phyloP scores from a whole-genome alignment of 2,888 invertebrate species.

The Monochamus alternatus region DNA sequence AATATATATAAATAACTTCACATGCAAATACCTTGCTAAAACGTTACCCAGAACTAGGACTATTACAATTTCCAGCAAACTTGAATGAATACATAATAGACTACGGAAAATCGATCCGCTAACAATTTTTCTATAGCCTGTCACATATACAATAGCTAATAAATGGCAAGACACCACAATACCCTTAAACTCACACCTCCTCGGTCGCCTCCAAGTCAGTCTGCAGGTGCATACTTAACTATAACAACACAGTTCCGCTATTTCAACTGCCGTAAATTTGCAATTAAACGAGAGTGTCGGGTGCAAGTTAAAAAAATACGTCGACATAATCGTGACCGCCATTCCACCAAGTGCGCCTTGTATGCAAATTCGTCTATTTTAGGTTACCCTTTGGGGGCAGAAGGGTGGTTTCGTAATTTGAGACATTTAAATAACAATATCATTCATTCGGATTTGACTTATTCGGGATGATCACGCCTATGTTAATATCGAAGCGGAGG shows the following conservation, averaged over 20 bases:
- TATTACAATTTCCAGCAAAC: too few species aligned
- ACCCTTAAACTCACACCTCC: conserved; percentile 24
- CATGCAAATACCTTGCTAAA: too few species aligned
- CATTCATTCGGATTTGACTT: conserved; percentile 19
- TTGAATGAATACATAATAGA: background rate
- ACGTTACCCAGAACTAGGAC: too few species aligned
- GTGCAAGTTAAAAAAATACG: background rate
- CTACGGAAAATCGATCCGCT: conserved; percentile 21
- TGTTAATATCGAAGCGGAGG: background rate
- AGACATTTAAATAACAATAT: background rate
- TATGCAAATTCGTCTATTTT: conserved; percentile 32
- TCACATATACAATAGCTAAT: conserved; percentile 29
- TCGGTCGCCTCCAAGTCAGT: conserved; percentile 14
- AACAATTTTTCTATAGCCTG: conserved; percentile 22
- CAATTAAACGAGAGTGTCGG: conserved; percentile 20
- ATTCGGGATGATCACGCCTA: conserved; percentile 19
- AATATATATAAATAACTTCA: too few species aligned
- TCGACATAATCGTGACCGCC: conserved; percentile 3
- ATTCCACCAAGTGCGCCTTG: background rate
- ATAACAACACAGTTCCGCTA: conserved; percentile 22
- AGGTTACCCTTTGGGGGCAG: background rate
- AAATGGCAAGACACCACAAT: conserved; percentile 22
- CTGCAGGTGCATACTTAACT: conserved; percentile 12
- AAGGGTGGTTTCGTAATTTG: conserved; percentile 8
- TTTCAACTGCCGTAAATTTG: conserved; percentile 8